These are phyloP conservation scores for Hemicordylus capensis DNA, from an alignment of 2,113 vertebrate genomes.

Conservation along the genomic window DNA sequence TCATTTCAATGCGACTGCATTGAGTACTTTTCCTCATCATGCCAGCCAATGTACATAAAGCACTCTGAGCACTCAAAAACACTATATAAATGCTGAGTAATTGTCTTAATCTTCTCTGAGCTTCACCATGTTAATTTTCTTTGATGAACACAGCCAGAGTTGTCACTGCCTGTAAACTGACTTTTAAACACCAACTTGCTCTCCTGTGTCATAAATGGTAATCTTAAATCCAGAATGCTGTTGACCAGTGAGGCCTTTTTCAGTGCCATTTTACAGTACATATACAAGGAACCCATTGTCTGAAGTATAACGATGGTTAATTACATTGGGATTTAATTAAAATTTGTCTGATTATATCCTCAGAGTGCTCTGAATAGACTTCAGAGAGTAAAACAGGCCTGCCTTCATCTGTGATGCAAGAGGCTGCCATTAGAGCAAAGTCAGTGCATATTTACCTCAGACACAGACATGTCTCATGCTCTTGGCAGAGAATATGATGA, in stretches of 20 bases:
- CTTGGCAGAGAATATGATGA: neutral
- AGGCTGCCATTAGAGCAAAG: neutral
- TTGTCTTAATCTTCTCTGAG: neutral
- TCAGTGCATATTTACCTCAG: neutral
- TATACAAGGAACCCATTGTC: neutral
- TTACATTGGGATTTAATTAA: neutral
- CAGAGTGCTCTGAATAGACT: neutral
- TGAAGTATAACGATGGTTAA: neutral
- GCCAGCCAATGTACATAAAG: neutral
- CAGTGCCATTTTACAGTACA: accelerated
- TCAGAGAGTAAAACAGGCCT: neutral
- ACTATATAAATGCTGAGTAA: neutral
- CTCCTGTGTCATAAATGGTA: neutral
- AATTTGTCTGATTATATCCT: neutral
- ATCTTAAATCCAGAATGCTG: neutral
- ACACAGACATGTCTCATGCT: accelerated
- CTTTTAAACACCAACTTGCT: neutral
- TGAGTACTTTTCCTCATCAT: too few species aligned
- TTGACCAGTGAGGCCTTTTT: neutral
- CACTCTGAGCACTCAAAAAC: neutral
- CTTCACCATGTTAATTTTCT: neutral
- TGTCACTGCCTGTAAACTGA: neutral
- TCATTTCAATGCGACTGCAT: too few species aligned
- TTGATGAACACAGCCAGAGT: neutral
- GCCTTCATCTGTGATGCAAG: neutral